Conservation (phyloP, 2,797 vertebrate genomes). For the Hirundo rustica region DNA sequence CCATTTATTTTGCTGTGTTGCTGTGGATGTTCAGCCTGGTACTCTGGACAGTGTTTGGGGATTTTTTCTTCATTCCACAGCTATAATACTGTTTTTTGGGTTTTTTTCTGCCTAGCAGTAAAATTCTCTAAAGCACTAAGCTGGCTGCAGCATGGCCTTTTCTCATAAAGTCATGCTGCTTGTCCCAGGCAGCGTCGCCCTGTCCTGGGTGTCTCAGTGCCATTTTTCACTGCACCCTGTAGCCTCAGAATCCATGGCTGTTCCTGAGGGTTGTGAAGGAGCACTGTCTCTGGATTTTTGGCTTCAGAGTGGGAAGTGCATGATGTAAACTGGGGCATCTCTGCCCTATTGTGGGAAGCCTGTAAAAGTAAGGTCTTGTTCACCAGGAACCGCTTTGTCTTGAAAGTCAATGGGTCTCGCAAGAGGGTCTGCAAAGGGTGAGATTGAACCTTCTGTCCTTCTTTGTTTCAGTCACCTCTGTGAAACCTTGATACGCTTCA, state of each 20-base stretch:
- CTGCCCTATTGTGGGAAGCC: slow-evolving; percentile 77
- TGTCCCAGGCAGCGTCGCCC: background rate
- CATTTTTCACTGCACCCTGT: background rate
- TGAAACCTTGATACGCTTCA: background rate
- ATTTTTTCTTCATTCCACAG: background rate
- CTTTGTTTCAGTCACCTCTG: too few relatives aligned
- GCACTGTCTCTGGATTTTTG: background rate
- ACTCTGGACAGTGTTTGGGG: background rate
- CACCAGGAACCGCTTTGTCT: slow-evolving; percentile 76
- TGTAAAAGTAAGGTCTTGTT: slow-evolving; percentile 75
- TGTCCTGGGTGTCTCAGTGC: background rate
- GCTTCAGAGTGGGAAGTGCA: too few relatives aligned
- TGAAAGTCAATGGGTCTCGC: slow-evolving; percentile 66
- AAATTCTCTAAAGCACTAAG: background rate
- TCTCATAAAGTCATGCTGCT: too few relatives aligned
- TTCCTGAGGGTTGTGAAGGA: background rate
- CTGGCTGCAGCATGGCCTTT: background rate
- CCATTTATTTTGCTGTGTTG: background rate
- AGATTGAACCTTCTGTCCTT: too few relatives aligned
- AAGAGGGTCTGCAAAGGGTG: slow-evolving; percentile 74
- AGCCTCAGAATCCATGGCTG: background rate
- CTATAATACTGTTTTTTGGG: background rate
- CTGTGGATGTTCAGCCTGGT: background rate
- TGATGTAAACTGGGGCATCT: too few relatives aligned
- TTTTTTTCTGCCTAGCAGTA: background rate